Evolutionary conservation across 2,888 invertebrate genomes (phyloP).

Genomic region (Orthonevra nobilis): DNA sequence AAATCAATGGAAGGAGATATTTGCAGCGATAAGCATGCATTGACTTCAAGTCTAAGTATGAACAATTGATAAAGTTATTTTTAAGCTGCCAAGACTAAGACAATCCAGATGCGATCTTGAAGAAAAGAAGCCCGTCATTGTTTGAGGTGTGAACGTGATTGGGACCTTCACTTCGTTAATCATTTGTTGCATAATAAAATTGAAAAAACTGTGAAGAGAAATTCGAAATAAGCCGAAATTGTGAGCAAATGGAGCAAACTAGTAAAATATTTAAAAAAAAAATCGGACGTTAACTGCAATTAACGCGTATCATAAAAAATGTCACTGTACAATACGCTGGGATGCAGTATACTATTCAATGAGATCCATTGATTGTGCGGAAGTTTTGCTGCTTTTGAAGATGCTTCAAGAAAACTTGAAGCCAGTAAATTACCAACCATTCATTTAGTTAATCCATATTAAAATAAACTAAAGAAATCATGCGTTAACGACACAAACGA

Average conservation of each 20-base stretch:
- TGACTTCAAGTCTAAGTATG: neutral
- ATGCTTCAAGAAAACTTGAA: conserved; percentile 4
- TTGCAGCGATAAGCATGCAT: neutral
- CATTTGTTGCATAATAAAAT: too few species aligned
- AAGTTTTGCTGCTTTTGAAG: neutral
- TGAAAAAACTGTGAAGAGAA: neutral
- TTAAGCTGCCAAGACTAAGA: neutral
- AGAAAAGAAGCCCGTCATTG: neutral
- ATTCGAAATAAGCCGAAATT: neutral
- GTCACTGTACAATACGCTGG: neutral
- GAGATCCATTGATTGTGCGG: neutral
- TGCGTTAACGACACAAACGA: neutral
- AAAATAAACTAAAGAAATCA: conserved; percentile 1
- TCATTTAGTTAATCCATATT: neutral
- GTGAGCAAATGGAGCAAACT: neutral
- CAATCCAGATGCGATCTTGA: neutral
- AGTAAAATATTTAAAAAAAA: neutral
- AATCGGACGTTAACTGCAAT: too few species aligned
- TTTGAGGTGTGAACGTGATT: neutral
- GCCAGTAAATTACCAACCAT: neutral
- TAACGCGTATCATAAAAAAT: neutral
- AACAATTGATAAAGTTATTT: neutral
- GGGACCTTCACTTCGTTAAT: neutral
- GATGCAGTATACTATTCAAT: neutral
- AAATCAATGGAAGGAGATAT: conserved; percentile 1